Percentiles rank a stretch among this genome's conserved stretches.
phyloP scores from a whole-genome alignment of 1,140 invertebrate species.

The Ridgeia piscesae region DNA sequence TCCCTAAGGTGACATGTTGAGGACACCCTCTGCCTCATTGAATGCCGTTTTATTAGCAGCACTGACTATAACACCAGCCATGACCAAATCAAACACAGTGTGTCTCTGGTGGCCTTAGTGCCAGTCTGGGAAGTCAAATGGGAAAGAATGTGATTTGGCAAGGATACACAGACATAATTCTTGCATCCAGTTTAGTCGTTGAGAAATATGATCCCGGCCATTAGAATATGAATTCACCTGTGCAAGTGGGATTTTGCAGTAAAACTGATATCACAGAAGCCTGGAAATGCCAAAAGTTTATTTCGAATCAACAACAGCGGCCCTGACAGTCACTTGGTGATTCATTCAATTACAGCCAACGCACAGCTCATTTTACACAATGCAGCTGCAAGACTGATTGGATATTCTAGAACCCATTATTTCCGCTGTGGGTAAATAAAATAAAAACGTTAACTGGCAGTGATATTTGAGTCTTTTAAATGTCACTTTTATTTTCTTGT shows the following conservation, averaged over 20 bases:
- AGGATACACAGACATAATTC: neutral
- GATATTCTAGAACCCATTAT: neutral
- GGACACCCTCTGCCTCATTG: neutral
- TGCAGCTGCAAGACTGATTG: neutral
- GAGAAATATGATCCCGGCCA: neutral
- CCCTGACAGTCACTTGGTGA: neutral
- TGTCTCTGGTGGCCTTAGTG: neutral
- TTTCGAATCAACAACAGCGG: neutral
- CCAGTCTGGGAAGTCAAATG: neutral
- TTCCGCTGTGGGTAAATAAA: neutral
- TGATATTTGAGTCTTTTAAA: neutral
- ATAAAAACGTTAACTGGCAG: neutral
- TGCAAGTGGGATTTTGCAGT: neutral
- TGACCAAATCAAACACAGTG: neutral
- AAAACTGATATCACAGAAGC: neutral
- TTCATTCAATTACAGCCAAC: neutral
- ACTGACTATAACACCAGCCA: neutral
- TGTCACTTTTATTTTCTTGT: neutral
- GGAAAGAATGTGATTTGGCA: neutral
- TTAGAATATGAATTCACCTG: neutral
- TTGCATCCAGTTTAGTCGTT: neutral
- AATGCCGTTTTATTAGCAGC: neutral
- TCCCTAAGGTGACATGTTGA: neutral
- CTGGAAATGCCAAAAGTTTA: neutral
- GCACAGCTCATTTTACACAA: neutral